Conservation (phyloP, 2,797 vertebrate genomes). For the Danio tinwini region DNA sequence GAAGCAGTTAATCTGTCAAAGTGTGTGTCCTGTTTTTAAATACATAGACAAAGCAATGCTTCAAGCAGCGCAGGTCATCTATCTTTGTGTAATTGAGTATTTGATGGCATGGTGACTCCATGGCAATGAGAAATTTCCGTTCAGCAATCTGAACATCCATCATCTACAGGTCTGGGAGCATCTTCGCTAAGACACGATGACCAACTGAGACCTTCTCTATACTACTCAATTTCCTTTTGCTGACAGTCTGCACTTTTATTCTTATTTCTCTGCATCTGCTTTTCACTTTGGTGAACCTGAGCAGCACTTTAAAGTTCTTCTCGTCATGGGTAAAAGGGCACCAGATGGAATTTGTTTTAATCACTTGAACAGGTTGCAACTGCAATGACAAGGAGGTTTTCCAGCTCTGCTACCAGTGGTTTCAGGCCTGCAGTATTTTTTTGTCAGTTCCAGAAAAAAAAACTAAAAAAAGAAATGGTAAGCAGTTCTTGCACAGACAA, state of each 20-base stretch:
- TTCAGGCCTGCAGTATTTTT: background rate
- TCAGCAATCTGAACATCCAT: slow-evolving; percentile 66
- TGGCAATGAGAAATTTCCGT: slow-evolving; percentile 66
- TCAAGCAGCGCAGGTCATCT: slow-evolving; percentile 24
- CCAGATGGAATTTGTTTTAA: background rate
- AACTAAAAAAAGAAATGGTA: background rate
- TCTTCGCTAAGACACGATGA: background rate
- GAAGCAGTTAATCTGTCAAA: background rate
- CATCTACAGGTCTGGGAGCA: slow-evolving; percentile 48
- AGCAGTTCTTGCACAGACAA: slow-evolving; percentile 35
- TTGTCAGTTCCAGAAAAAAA: background rate
- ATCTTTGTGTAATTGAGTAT: slow-evolving; percentile 21
- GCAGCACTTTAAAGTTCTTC: slow-evolving; percentile 6
- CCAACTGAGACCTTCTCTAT: background rate
- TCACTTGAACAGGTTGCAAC: slow-evolving; percentile 8
- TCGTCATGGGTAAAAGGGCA: slow-evolving; percentile 13
- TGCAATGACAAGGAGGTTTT: background rate
- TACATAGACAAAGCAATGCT: background rate
- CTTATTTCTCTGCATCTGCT: background rate
- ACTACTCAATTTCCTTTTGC: slow-evolving; percentile 15
- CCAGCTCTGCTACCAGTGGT: background rate
- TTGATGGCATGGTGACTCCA: slow-evolving; percentile 10
- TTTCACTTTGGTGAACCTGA: slow-evolving; percentile 7
- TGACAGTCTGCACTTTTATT: slow-evolving; percentile 22
- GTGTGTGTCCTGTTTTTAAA: background rate